Percentiles rank a stretch among this genome's conserved stretches.
Conservation (phyloP, 2,888 invertebrate species). For the Pachydiplax longipennis region DNA sequence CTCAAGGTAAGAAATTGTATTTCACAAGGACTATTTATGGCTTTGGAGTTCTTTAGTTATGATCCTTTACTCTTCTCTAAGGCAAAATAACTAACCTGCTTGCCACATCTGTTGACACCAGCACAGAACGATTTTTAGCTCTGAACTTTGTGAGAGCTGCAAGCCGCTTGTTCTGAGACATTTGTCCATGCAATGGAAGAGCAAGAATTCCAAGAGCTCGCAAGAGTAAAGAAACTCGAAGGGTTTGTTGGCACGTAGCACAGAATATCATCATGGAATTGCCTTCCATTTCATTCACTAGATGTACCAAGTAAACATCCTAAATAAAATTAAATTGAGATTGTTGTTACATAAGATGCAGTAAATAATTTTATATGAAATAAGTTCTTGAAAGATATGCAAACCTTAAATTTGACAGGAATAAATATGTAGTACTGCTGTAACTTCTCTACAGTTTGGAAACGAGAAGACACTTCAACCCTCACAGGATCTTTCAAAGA, state of each 20-base stretch:
- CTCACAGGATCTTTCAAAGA: slow-evolving; percentile 93
- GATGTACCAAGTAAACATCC: slow-evolving; percentile 95
- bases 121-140: slow-evolving; percentile 88
- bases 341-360: neutral
- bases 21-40: no score
- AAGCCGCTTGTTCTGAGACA: slow-evolving; percentile 96
- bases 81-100: slow-evolving; percentile 74
- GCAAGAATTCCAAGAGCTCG: slow-evolving; percentile 91
- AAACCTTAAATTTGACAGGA: slow-evolving; percentile 92
- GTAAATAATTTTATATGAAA: neutral
- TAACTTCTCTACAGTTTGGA: slow-evolving; percentile 96
- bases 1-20: no score
- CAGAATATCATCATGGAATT: slow-evolving; percentile 98
- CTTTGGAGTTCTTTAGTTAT: no score
- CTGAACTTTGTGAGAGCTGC: slow-evolving; percentile 97
- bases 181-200: slow-evolving; percentile 98
- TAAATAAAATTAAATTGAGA: slow-evolving; percentile 58
- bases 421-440: slow-evolving; percentile 95
- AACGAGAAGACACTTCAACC: slow-evolving; percentile 94
- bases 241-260: slow-evolving; percentile 91
- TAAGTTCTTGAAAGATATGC: neutral
- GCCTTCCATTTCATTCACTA: slow-evolving; percentile 93
- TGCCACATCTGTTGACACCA: slow-evolving; percentile 98
- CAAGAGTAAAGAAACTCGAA: slow-evolving; percentile 86
- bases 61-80: no score